A percentile compares a stretch with the other conserved stretches of the same genome.
Evolutionary conservation across 2,888 invertebrate genomes (phyloP).

Genomic region (Trichacis sp.): DNA sequence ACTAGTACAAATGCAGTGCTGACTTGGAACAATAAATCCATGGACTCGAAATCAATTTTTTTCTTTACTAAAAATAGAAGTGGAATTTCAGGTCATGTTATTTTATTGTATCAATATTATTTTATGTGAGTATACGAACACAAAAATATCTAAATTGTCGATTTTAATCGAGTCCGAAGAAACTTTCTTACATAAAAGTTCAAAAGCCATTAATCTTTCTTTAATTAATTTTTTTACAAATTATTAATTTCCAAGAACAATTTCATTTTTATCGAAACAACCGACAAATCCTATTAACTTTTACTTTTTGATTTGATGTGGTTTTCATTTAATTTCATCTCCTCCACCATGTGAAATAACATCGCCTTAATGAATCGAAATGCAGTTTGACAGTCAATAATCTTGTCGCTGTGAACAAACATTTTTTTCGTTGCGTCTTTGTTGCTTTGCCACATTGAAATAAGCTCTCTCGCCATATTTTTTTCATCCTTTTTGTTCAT

Average conservation of each 20-base stretch:
- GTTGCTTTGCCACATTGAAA: slow-evolving; percentile 38
- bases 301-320: neutral
- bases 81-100: no score
- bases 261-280: neutral
- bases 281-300: neutral
- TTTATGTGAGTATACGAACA: no score
- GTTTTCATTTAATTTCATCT: slow-evolving; percentile 14
- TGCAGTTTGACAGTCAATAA: slow-evolving; percentile 30
- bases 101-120: no score
- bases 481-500: slow-evolving; percentile 12
- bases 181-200: neutral
- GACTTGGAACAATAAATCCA: neutral
- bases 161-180: no score
- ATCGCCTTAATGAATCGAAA: slow-evolving; percentile 31
- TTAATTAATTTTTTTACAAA: neutral
- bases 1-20: neutral
- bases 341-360: slow-evolving; percentile 21
- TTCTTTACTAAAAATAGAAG: neutral
- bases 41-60: neutral
- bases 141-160: no score
- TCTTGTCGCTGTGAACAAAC: slow-evolving; percentile 34
- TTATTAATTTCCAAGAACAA: neutral
- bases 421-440: slow-evolving; percentile 42
- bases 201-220: no score
- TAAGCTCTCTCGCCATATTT: slow-evolving; percentile 29